Evolutionary conservation across 2,797 vertebrate genomes (phyloP).

Genomic region (Petrocephalus sullivani): DNA sequence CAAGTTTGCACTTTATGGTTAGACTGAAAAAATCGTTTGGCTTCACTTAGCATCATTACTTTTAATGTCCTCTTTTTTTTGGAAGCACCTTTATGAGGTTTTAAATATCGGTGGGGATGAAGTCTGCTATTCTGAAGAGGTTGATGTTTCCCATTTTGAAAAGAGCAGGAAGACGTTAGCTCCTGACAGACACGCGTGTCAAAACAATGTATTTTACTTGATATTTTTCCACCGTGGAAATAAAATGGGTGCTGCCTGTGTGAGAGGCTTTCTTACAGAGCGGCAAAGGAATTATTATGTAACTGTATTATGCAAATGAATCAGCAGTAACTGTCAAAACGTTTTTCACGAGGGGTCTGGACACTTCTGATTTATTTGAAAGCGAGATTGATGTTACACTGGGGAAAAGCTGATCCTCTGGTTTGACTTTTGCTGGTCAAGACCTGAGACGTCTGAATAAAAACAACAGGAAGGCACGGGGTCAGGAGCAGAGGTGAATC

Average conservation of each 20-base stretch:
- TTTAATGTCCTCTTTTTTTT: neutral
- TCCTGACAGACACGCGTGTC: neutral
- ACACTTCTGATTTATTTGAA: neutral
- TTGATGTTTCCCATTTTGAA: neutral
- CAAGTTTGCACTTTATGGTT: neutral
- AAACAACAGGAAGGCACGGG: neutral
- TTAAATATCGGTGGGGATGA: neutral
- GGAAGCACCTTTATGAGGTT: neutral
- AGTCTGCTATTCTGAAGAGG: neutral
- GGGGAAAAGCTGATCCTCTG: neutral
- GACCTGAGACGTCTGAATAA: neutral
- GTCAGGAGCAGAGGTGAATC: neutral
- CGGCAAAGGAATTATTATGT: neutral
- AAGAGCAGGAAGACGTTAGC: neutral
- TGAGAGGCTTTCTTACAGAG: neutral
- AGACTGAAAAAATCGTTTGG: neutral
- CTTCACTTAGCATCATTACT: neutral
- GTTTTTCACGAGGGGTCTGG: neutral
- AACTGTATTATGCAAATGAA: constrained; percentile 15
- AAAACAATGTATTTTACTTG: neutral
- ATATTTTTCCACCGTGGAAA: neutral
- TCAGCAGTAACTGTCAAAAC: constrained; percentile 14
- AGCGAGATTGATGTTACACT: neutral
- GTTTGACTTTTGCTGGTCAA: neutral
- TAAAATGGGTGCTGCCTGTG: neutral